Evolutionary conservation across 92 coral and sea anemone species (phyloP).

Genomic region (Pocillopora grandis): DNA sequence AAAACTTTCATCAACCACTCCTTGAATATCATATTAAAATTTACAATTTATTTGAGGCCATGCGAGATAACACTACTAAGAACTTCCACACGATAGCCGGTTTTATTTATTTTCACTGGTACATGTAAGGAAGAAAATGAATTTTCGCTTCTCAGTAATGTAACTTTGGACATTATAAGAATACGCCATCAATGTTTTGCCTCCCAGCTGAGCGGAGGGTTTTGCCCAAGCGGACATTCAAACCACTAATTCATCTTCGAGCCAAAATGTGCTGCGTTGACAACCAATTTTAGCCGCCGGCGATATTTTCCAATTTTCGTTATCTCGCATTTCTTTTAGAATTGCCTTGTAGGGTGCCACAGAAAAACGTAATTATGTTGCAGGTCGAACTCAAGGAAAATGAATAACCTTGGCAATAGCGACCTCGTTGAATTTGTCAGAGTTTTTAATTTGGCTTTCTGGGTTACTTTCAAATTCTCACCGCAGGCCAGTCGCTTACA

Average conservation of each 20-base stretch:
- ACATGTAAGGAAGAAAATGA: neutral
- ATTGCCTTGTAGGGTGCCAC: constrained; percentile 37
- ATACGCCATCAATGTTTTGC: constrained; percentile 15
- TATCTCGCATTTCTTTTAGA: neutral
- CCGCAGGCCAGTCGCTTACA: constrained; percentile 37
- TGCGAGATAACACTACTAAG: neutral
- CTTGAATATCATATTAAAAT: neutral
- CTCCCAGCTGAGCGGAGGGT: constrained; percentile 21
- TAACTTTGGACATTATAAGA: neutral
- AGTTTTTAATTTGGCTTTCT: constrained; percentile 35
- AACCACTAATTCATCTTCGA: constrained; percentile 23
- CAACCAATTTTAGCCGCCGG: constrained; percentile 32
- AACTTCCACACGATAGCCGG: neutral
- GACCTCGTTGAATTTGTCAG: constrained; percentile 5
- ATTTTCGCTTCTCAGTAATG: neutral
- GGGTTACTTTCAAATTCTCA: constrained; percentile 27
- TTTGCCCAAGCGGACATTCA: constrained; percentile 32
- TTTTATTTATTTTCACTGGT: neutral
- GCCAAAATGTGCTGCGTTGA: constrained; percentile 13
- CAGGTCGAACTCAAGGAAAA: constrained; percentile 14
- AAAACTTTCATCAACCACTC: neutral
- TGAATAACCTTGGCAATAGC: constrained; percentile 47
- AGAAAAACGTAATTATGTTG: constrained; percentile 25
- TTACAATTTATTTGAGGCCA: neutral
- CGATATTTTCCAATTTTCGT: constrained; percentile 36